These are phyloP conservation scores for Acanthurus lineatus DNA, from an alignment of 2,797 vertebrate genomes.

Conservation along the genomic window DNA sequence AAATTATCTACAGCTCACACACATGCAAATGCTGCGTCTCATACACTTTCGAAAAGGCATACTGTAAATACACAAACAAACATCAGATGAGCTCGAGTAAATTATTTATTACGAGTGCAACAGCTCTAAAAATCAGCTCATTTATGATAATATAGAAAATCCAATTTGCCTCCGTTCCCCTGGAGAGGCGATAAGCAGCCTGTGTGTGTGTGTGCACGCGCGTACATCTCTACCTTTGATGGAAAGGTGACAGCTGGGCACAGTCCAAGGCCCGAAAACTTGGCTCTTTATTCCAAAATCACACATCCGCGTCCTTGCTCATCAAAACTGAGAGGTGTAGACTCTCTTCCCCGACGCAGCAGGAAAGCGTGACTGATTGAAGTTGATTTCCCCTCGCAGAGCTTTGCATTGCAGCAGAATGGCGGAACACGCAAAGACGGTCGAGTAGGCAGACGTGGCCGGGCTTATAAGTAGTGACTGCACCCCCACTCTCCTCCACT, in stretches of 20 bases:
- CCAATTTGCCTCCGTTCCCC: constrained; percentile 61
- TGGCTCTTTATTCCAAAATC: constrained; percentile 62
- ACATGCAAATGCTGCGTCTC: constrained; percentile 31
- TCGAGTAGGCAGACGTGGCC: constrained; percentile 61
- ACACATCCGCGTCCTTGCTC: constrained; percentile 65
- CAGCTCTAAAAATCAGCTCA: constrained; percentile 52
- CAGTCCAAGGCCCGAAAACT: constrained; percentile 48
- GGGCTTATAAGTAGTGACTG: constrained; percentile 54
- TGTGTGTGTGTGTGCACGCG: not conserved
- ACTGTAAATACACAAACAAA: constrained; percentile 36
- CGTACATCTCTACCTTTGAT: constrained; percentile 49
- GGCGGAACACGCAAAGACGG: constrained; percentile 51
- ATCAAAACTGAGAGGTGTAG: constrained; percentile 69
- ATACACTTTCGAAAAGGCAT: constrained; percentile 26
- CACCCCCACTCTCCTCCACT: constrained; percentile 5
- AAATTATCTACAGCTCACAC: constrained; percentile 52
- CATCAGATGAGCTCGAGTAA: constrained; percentile 51
- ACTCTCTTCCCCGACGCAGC: constrained; percentile 48
- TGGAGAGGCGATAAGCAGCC: constrained; percentile 60
- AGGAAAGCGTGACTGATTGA: constrained; percentile 72
- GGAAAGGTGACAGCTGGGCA: constrained; percentile 63
- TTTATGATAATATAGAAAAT: constrained; percentile 69
- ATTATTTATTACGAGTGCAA: constrained; percentile 47
- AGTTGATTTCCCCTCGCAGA: constrained; percentile 71
- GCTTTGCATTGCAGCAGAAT: constrained; percentile 66